Base-by-base conservation (phyloP, 2,888 invertebrate species). In the Drosophila mulleri region DNA sequence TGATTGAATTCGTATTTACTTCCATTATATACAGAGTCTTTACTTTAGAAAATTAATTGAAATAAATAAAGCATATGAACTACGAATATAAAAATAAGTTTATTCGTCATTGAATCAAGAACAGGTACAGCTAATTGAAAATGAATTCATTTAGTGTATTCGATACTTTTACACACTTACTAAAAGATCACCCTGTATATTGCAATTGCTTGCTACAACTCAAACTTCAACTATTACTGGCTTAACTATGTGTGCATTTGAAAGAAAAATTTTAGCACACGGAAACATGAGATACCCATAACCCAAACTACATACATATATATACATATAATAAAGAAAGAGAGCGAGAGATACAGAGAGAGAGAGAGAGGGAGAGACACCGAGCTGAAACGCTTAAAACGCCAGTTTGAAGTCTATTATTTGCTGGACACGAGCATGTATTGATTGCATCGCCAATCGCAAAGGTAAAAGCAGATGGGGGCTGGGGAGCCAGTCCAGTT, bases 391-490 rank as follows among this genome's bases (percentile, higher is more conserved):
- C 74, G 76, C 78, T 89, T 84, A 82, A 90, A 89, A 87, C 79
- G 88, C 88, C 83, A 89, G 91, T 83, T 80, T 84, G 82, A 83
- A 82, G 91, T 82, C 91, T 91, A 90, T 91, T 92, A 91, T 92
- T 92, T 91, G 91, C 84, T 89, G 86, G 91, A 90, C 92, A 92
- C 91, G 90, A 91, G 91, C 83, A 90, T 72, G 88, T 91, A 91
- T 89, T 89, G 91, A 91, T 91, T 85, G 86, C 88, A 92, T 92
- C 91, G 87, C 70, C 80, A 83, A 81, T 81, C 79, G 77, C 64
- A 58, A 56, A 61, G 60, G 72, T 37, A 53, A 65, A 47, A 23
- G 39, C 29, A 58, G 59, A 44, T 61, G 64, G 52, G 23, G 47
- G 35, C 26, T 65, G 60, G 58, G 71, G 50, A 32, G 48, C 44